Evolutionary conservation across 1,140 invertebrate species (phyloP), one percentile per base, ranked within the genome.

Genomic region (Archivesica marissinica): DNA sequence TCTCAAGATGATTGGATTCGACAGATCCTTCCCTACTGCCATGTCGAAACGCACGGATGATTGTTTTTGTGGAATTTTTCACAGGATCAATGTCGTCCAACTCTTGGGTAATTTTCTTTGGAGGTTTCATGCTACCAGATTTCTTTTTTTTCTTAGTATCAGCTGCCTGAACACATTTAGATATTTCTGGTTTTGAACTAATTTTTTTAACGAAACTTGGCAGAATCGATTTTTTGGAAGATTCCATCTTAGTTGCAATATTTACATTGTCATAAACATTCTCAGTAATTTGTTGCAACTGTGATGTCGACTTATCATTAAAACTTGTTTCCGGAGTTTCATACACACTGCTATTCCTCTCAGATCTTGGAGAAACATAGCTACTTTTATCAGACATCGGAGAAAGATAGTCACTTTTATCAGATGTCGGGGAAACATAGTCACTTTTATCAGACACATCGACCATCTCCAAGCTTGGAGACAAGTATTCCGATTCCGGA

Each of bases 241-340:
- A 17, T 17, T 85, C 85, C 76, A 59, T 79, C 15, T 74, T 75
- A 72, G 38, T 75, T 28, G 38, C 56, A 54, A 59, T 78, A 44
- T 30, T 83, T 61, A 68, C 70, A 56, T 52, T 50, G 39, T 56
- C 44, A 76, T 7, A 3, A 30, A 64, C 59, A 66, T 33, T 38
- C 2, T 47, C 61, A 30, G 44, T 28, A 6, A 47, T 38, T 35
- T 44, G n/a, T 23, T 33, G 23, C 41, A 28, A 23, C 23, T 66
- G 39, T 20, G 30, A 28, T 50, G 30, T 23, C 20, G 61, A 35
- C 41, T 77, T 76, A 28, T 90, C 88, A 56, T 78, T 85, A n/a
- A 87, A 64, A 86, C 89, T 90, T n/a, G 79, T 75, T 85, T 90
- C 84, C 0, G 89, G 90, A n/a, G 90, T 91, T 70, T 78, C 54